Conservation (phyloP, 2,888 invertebrate genomes). For the Latheticus oryzae region DNA sequence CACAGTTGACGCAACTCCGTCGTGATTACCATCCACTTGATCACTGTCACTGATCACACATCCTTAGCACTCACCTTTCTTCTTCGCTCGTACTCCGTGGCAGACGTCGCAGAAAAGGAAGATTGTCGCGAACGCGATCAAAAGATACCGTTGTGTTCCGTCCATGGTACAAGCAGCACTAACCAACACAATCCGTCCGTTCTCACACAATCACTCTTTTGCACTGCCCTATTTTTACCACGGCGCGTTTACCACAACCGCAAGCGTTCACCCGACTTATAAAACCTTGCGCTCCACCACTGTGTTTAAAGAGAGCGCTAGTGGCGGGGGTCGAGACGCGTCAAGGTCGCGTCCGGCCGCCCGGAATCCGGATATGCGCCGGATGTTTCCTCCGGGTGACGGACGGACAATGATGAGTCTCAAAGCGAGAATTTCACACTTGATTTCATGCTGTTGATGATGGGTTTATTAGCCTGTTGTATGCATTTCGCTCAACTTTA, state of each 20-base stretch:
- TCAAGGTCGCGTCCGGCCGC: slow-evolving; percentile 35
- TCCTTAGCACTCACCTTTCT: slow-evolving; percentile 53
- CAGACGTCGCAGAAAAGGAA: slow-evolving; percentile 45
- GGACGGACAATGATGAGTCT: too few relatives aligned
- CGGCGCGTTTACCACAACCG: slow-evolving; percentile 68
- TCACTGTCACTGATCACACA: slow-evolving; percentile 14
- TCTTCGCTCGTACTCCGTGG: slow-evolving; percentile 51
- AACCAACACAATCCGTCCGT: slow-evolving; percentile 34
- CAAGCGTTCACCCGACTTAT: slow-evolving; percentile 73
- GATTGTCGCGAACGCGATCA: slow-evolving; percentile 44
- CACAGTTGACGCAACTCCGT: slow-evolving; percentile 7
- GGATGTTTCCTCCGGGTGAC: slow-evolving; percentile 10
- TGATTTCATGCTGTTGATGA: too few relatives aligned
- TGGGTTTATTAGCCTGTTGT: too few relatives aligned
- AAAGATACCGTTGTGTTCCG: slow-evolving; percentile 50
- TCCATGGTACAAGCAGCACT: slow-evolving; percentile 47
- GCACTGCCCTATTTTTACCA: slow-evolving; percentile 72
- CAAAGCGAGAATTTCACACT: too few relatives aligned
- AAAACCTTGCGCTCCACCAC: slow-evolving; percentile 68
- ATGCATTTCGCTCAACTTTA: too few relatives aligned
- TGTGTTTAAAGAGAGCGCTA: slow-evolving; percentile 33
- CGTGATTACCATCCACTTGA: slow-evolving; percentile 8
- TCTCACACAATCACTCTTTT: slow-evolving; percentile 55
- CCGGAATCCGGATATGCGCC: slow-evolving; percentile 28
- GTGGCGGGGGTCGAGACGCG: slow-evolving; percentile 26